These are phyloP conservation scores for Parambassis ranga DNA, from an alignment of 2,797 vertebrate genomes.

Conservation along the genomic window DNA sequence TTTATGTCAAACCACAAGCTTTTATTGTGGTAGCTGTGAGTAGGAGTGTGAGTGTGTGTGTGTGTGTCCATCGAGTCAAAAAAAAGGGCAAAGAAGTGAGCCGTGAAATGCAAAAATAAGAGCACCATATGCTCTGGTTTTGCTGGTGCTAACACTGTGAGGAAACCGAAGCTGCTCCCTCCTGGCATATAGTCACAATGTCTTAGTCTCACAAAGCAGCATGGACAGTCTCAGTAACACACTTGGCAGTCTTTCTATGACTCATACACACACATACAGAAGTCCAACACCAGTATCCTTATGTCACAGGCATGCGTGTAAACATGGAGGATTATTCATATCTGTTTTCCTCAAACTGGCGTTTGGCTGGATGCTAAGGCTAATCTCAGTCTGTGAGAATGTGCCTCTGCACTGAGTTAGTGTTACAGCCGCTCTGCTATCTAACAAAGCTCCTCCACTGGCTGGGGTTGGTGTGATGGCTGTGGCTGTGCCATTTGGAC, in stretches of 20 bases:
- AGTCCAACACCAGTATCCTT: conserved; percentile 53
- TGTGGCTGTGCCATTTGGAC: conserved; percentile 40
- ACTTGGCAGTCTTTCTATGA: conserved; percentile 45
- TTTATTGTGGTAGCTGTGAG: neutral
- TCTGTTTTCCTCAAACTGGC: conserved; percentile 68
- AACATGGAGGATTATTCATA: conserved; percentile 72
- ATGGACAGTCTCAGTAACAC: conserved; percentile 57
- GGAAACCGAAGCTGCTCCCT: conserved; percentile 57
- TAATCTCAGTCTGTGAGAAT: conserved; percentile 57
- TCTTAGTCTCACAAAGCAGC: conserved; percentile 52
- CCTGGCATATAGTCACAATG: conserved; percentile 50
- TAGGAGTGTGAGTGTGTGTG: neutral
- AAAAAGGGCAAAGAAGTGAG: neutral
- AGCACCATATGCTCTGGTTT: conserved; percentile 26
- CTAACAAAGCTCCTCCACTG: conserved; percentile 3
- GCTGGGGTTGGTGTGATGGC: conserved; percentile 3
- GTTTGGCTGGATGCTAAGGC: conserved; percentile 58
- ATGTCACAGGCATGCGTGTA: conserved; percentile 64
- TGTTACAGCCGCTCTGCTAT: conserved; percentile 26
- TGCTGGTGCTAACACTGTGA: conserved; percentile 33
- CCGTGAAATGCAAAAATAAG: neutral
- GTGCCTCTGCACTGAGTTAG: conserved; percentile 29
- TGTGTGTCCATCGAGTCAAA: neutral
- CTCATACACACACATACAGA: conserved; percentile 13
- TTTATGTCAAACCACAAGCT: neutral